Conservation (phyloP, 2,797 vertebrate species). For the Gambusia yucatana region DNA sequence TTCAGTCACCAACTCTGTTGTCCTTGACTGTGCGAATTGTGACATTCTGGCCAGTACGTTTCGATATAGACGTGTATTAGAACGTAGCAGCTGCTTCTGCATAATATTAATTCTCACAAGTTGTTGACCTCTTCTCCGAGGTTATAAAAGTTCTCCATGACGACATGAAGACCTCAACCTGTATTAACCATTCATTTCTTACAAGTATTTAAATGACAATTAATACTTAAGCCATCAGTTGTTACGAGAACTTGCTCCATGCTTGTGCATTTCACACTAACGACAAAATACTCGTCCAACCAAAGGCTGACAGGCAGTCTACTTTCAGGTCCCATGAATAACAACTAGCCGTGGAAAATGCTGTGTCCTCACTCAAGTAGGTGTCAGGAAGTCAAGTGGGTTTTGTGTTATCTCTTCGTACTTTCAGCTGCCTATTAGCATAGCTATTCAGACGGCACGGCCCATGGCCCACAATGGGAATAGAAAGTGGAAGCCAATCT, state of each 20-base stretch:
- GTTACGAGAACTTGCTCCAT: constrained; percentile 54
- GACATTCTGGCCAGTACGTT: not conserved
- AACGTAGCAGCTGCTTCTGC: constrained; percentile 54
- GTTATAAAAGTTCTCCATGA: constrained; percentile 50
- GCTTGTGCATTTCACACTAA: constrained; percentile 48
- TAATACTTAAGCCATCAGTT: constrained; percentile 75
- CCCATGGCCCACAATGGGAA: constrained; percentile 76
- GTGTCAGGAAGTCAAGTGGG: constrained; percentile 84
- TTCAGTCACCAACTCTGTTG: too few relatives aligned
- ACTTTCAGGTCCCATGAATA: constrained; percentile 77
- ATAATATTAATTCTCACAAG: constrained; percentile 57
- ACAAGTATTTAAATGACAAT: constrained; percentile 86
- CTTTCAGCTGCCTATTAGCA: constrained; percentile 83
- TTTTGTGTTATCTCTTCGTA: constrained; percentile 82
- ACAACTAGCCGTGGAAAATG: constrained; percentile 78
- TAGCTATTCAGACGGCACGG: constrained; percentile 80
- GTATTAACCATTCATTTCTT: constrained; percentile 55
- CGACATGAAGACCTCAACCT: constrained; percentile 53
- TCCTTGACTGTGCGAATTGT: not conserved
- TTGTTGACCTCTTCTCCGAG: constrained; percentile 58
- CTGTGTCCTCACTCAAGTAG: constrained; percentile 73
- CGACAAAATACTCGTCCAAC: constrained; percentile 61
- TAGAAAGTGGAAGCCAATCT: constrained; percentile 72
- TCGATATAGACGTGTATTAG: constrained; percentile 28
- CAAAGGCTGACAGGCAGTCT: constrained; percentile 77